phyloP scores from a whole-genome alignment of 2,797 vertebrate genomes.

The Podarcis siculus region DNA sequence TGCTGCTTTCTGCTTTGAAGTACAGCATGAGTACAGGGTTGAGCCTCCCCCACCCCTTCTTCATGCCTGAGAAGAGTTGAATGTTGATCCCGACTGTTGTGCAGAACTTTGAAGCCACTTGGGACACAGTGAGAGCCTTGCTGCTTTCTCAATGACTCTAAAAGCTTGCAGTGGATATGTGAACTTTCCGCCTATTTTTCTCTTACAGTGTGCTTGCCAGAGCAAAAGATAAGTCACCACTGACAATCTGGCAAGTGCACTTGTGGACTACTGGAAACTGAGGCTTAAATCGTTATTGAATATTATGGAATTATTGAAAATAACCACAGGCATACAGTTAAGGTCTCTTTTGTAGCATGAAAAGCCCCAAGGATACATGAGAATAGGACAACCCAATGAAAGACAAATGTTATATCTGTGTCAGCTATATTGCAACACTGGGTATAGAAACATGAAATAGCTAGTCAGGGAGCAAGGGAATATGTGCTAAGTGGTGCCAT shows the following conservation, averaged over 20 bases:
- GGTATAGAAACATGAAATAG: slow-evolving; percentile 7
- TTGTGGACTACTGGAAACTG: not conserved
- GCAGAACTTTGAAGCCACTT: not conserved
- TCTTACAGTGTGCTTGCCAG: not conserved
- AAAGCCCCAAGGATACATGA: not conserved
- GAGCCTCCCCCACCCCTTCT: not conserved
- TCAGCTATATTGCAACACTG: not conserved
- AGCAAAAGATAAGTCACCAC: not conserved
- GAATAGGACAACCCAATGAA: not conserved
- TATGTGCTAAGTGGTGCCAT: slow-evolving; percentile 4
- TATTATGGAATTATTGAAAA: not conserved
- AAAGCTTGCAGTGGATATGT: not conserved
- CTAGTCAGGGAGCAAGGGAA: not conserved
- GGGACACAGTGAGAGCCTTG: too few relatives aligned
- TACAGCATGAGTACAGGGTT: not conserved
- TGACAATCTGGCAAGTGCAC: not conserved
- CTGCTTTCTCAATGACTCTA: not conserved
- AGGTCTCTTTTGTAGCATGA: not conserved
- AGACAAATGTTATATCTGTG: not conserved
- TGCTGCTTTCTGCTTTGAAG: not conserved
- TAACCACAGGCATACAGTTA: not conserved
- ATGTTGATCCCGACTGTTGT: not conserved
- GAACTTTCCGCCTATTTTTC: not conserved
- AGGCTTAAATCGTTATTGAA: not conserved
- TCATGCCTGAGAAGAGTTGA: too few relatives aligned